Evolutionary conservation across 2,113 vertebrate genomes (phyloP).

Genomic region (Epinephelus fuscoguttatus): DNA sequence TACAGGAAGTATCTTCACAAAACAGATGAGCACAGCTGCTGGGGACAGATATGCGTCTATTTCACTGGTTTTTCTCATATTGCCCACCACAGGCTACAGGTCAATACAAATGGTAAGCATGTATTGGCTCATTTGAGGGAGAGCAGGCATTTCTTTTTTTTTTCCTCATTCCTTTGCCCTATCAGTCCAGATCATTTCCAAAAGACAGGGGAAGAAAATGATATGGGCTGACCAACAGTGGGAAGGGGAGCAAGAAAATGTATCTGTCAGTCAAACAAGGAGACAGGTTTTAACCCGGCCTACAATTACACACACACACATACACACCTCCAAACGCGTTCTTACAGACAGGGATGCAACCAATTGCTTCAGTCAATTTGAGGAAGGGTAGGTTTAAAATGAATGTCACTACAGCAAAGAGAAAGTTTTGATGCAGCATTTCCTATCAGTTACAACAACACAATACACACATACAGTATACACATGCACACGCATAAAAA

Average conservation of each 20-base stretch:
- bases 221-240: slow-evolving; percentile 32
- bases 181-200: slow-evolving; percentile 30
- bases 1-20: slow-evolving; percentile 25
- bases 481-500: slow-evolving; percentile 29
- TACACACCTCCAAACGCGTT: background rate
- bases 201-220: slow-evolving; percentile 32
- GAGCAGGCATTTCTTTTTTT: slow-evolving; percentile 9
- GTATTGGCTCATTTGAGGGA: slow-evolving; percentile 36
- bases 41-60: background rate
- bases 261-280: slow-evolving; percentile 66
- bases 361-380: slow-evolving; percentile 25
- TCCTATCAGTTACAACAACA: slow-evolving; percentile 27
- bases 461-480: background rate
- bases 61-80: slow-evolving; percentile 14
- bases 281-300: slow-evolving; percentile 48
- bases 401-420: slow-evolving; percentile 28
- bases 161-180: slow-evolving; percentile 4
- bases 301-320: slow-evolving; percentile 22
- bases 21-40: slow-evolving; percentile 21
- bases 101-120: slow-evolving; percentile 36
- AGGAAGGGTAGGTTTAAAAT: slow-evolving; percentile 51
- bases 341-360: background rate
- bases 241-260: slow-evolving; percentile 54
- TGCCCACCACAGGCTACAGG: slow-evolving; percentile 13
- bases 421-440: slow-evolving; percentile 51